Percentiles rank a stretch among this genome's conserved stretches.
These are phyloP conservation scores for Amiota minor DNA, from an alignment of 2,888 invertebrate species.

Conservation along the genomic window DNA sequence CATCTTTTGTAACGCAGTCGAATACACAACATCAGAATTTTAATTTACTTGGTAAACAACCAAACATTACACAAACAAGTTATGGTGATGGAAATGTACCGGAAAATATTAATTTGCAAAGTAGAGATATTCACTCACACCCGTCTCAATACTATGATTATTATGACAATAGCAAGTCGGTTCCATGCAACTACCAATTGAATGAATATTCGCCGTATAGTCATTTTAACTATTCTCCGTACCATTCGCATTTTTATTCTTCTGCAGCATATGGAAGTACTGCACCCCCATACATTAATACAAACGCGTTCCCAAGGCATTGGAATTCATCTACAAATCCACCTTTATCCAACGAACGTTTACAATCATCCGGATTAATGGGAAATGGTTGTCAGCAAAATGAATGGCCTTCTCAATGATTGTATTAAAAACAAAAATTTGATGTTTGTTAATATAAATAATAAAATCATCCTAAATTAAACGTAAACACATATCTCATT, in stretches of 20 bases:
- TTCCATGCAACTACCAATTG: slow-evolving; percentile 60
- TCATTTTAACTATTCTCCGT: slow-evolving; percentile 65
- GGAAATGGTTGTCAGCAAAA: slow-evolving; percentile 56
- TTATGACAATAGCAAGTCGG: slow-evolving; percentile 59
- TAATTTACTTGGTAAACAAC: slow-evolving; percentile 51
- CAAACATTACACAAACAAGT: slow-evolving; percentile 49
- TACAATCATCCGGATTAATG: slow-evolving; percentile 51
- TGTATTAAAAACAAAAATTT: neutral
- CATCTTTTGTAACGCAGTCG: slow-evolving; percentile 53
- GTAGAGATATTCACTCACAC: slow-evolving; percentile 56
- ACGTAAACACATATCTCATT: too few relatives aligned
- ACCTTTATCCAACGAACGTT: slow-evolving; percentile 53
- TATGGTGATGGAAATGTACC: slow-evolving; percentile 42
- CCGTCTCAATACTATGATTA: slow-evolving; percentile 63
- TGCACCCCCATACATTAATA: slow-evolving; percentile 54
- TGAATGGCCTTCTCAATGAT: slow-evolving; percentile 58
- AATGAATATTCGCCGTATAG: slow-evolving; percentile 64
- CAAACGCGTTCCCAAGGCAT: slow-evolving; percentile 58
- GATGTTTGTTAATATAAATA: slow-evolving; percentile 2
- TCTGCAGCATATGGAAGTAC: slow-evolving; percentile 55
- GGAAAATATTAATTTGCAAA: slow-evolving; percentile 54
- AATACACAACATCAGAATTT: slow-evolving; percentile 45
- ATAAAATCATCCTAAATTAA: slow-evolving; percentile 4
- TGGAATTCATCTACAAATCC: slow-evolving; percentile 56
- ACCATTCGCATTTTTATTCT: slow-evolving; percentile 62